Base-by-base conservation (phyloP, 2,888 invertebrate species). In the Ophonus ardosiacus region DNA sequence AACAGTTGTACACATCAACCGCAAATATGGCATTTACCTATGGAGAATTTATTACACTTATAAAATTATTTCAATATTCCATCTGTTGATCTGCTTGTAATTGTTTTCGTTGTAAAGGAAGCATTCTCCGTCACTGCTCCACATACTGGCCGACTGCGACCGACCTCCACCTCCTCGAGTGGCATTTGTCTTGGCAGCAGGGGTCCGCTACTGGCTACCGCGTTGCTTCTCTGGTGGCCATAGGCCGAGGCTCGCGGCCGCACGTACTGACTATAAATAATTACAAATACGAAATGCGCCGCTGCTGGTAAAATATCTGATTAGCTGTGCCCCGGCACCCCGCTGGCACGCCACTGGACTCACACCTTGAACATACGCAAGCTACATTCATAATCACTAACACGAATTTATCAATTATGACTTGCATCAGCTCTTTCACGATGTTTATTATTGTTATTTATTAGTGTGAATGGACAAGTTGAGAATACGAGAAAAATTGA, bases 231-330 rank as follows among this genome's bases (percentile, higher is more conserved):
- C 81, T 51, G 81, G 81, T 86, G 78, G 68, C 68, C 68, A 15
- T 15, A 7, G 78, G 68, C 68, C 68, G 38, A 24, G 15, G 80
- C 79, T 31, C 68, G 38, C 63, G 15, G 80, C 79, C 84, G 86
- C 86, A 86, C 86, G 86, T 86, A 82, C 82, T 43, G 51, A 82
- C 82, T 51, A 82, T 82, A 82, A 82, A 82, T 82, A 82, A 82
- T 82, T 82, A 82, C 82, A 82, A 68, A 82, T 82, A 82, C 82
- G 82, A 82, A 82, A 82, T 82, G 31, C 81, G 81, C 68, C 31
- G 40, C 24, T 31, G 31, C 65, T 65, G 71, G 82, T 82, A 82
- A 82, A 82, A 82, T 82, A 82, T 82, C 82, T 82, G 82, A 82
- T 82, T 82, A 82, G 57, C 57, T 68, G 68, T 82, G 56, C 57